Conservation (phyloP, 2,797 vertebrate genomes). For the Scarus forsteni region DNA sequence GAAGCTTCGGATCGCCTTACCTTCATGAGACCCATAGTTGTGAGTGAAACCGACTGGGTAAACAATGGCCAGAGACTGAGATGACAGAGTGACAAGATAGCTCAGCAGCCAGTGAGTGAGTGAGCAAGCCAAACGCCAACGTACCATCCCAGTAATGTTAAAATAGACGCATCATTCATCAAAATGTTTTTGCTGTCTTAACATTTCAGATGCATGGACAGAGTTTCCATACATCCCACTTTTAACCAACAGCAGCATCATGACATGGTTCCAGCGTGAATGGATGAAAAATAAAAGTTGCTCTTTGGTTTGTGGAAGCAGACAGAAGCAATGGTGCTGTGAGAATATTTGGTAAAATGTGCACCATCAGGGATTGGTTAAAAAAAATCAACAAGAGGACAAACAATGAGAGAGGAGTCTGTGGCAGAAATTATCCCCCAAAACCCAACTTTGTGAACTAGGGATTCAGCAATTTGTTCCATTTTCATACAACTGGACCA, state of each 20-base stretch:
- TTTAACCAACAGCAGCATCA: constrained; percentile 7
- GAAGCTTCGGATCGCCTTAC: constrained; percentile 42
- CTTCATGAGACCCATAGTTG: constrained; percentile 22
- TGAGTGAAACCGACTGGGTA: constrained; percentile 11
- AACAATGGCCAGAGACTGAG: constrained; percentile 25
- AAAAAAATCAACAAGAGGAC: constrained; percentile 5
- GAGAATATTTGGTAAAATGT: constrained; percentile 15
- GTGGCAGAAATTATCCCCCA: not conserved
- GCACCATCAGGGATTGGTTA: constrained; percentile 69
- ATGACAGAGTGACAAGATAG: constrained; percentile 38
- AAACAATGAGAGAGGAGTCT: not conserved
- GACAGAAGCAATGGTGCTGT: constrained; percentile 50
- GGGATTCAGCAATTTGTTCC: not conserved
- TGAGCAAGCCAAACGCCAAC: constrained; percentile 20
- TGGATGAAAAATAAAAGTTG: constrained; percentile 7
- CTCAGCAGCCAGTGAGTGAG: constrained; percentile 33
- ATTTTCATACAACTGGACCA: not conserved
- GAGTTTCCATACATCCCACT: constrained; percentile 2
- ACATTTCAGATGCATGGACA: constrained; percentile 9
- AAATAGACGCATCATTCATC: constrained; percentile 8
- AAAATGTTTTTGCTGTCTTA: not conserved
- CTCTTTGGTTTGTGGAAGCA: constrained; percentile 21
- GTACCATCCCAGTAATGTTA: constrained; percentile 10
- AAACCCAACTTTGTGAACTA: too few relatives aligned
- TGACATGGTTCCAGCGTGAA: constrained; percentile 11